Evolutionary conservation across 2,113 vertebrate genomes (phyloP), one percentile per base, ranked within the genome.

Genomic region (Colistium nudipinnis): DNA sequence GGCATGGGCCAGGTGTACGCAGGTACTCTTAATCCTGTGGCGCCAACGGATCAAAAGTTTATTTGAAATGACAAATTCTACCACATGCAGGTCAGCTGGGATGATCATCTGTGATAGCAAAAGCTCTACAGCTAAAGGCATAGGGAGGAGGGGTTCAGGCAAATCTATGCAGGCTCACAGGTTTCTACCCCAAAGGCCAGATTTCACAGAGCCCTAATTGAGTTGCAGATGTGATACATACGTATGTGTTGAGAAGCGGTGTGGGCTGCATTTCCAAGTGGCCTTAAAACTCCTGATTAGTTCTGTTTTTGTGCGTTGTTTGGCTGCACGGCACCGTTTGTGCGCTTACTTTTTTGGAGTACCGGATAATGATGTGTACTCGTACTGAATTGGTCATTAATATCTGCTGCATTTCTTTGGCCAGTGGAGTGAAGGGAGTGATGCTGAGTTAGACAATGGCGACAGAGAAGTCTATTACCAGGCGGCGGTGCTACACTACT

Each of bases 351-450:
- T 76, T 70, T 80, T 73, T 68, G 13, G 47, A 87, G 80, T 51
- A 56, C 64, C 62, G 56, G 70, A 77, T 75, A 80, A 82, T 82
- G 74, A 74, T 85, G 74, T 78, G 70, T 81, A 76, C 81, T 78
- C 64, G 83, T 72, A 68, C 70, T 81, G 66, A 90, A 91, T 85
- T 86, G 79, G 79, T 87, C 88, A 88, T 84, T 88, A 85, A 87
- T 88, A 74, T 82, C 61, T 81, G 82, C 62, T 86, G 69, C 35
- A 52, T 85, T 69, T 61, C n/a, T 65, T 74, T 39, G 33, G 44
- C 44, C 80, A 78, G 71, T 67, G 69, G 80, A 61, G 76, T 81
- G 60, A 80, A 80, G 51, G 36, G 8, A 63, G 59, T 47, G 20
- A 19, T 71, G 36, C 52, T 83, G 54, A 44, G 17, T 64, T 59